These are phyloP conservation scores for Bos indicus DNA, from an alignment of 2,113 vertebrate species.

Conservation along the genomic window DNA sequence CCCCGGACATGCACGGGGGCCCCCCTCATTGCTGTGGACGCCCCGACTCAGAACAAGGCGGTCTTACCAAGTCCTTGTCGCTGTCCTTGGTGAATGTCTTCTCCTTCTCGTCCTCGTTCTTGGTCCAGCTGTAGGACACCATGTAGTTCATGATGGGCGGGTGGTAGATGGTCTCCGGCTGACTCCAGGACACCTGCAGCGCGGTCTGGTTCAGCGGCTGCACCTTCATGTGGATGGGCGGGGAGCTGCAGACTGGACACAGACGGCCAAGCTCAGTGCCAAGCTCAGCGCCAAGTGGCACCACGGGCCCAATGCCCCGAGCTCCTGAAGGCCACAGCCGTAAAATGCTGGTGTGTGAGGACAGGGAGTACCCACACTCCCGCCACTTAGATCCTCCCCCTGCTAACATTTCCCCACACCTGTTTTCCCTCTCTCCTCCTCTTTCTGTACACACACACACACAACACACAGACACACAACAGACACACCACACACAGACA, in stretches of 20 bases:
- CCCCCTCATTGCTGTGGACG: accelerated
- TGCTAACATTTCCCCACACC: neutral
- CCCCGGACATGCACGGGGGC: accelerated
- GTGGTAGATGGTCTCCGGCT: conserved; percentile 92
- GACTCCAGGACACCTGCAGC: conserved; percentile 93
- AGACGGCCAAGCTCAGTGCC: conserved; percentile 9
- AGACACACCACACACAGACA: neutral
- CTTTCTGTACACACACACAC: neutral
- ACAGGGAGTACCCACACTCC: accelerated
- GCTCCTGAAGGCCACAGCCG: accelerated
- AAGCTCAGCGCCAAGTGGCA: neutral
- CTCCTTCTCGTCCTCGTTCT: conserved; percentile 95
- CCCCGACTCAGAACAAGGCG: accelerated
- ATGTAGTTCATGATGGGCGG: conserved; percentile 96
- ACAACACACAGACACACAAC: too few species aligned
- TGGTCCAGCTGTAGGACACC: conserved; percentile 98
- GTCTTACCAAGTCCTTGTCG: conserved; percentile 93
- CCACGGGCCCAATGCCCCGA: accelerated
- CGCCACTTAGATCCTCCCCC: accelerated
- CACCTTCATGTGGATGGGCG: conserved; percentile 97
- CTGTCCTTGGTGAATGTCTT: conserved; percentile 95
- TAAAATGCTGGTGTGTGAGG: accelerated
- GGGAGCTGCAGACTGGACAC: conserved; percentile 91
- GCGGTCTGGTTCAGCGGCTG: conserved; percentile 93
- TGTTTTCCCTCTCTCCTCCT: neutral